phyloP scores from a whole-genome alignment of 2,113 vertebrate genomes.

The Oreochromis spilurus region DNA sequence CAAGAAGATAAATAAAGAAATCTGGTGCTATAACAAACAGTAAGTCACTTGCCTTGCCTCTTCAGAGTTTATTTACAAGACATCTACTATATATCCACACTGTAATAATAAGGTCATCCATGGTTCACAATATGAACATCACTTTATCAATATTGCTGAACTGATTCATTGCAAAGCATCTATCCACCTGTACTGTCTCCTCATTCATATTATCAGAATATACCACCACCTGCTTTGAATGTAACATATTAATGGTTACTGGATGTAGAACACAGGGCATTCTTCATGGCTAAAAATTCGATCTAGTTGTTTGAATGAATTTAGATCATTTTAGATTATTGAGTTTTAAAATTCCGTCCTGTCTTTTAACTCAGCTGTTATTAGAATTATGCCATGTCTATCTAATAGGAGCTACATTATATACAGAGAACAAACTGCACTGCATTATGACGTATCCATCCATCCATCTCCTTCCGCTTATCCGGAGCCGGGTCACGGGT shows the following conservation, averaged over 20 bases:
- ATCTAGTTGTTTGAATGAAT: neutral
- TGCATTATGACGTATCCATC: neutral
- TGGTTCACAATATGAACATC: neutral
- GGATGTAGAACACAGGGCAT: neutral
- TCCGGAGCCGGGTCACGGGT: neutral
- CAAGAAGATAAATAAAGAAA: neutral
- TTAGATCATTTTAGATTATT: neutral
- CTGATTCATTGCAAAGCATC: slow-evolving; percentile 6
- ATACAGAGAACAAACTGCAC: neutral
- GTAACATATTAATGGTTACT: neutral
- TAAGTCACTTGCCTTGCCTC: neutral
- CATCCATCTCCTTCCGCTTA: neutral
- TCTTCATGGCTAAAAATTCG: neutral
- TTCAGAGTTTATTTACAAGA: neutral
- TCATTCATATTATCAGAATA: slow-evolving; percentile 2
- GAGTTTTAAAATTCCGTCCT: neutral
- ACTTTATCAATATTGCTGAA: neutral
- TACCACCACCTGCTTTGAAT: neutral
- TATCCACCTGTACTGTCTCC: slow-evolving; percentile 18
- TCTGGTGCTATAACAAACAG: neutral
- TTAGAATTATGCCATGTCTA: neutral
- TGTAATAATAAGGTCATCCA: neutral
- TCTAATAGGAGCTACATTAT: neutral
- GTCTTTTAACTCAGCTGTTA: neutral
- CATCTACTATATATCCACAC: neutral